Conservation (phyloP, 2,797 vertebrate genomes). For the Gallinago nigripennis region DNA sequence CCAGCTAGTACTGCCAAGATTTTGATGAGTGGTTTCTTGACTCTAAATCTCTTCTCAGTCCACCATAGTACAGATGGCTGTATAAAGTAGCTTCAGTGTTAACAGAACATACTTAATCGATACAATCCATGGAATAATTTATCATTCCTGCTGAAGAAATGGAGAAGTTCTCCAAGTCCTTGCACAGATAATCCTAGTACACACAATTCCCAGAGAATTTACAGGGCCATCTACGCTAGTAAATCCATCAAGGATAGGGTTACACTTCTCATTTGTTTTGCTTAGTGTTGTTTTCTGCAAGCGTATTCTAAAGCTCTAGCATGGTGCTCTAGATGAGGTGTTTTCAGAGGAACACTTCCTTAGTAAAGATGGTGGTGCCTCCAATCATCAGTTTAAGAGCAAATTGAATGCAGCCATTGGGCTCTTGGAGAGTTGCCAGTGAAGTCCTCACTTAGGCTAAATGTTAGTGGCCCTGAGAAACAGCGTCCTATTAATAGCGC, state of each 20-base stretch:
- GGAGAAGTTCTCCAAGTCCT: not conserved
- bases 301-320: not conserved
- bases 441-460: constrained; percentile 2
- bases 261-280: not conserved
- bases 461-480: constrained; percentile 39
- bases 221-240: not conserved
- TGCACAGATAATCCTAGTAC: not conserved
- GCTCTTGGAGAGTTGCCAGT: constrained; percentile 41
- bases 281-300: not conserved
- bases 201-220: not conserved
- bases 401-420: constrained; percentile 44
- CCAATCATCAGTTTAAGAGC: constrained; percentile 29
- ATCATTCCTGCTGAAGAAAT: not conserved
- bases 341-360: constrained; percentile 27
- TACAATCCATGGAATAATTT: not conserved
- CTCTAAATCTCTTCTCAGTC: not conserved
- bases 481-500: not conserved
- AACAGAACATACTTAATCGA: not conserved
- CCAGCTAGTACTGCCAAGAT: not conserved
- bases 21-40: not conserved
- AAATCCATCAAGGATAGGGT: not conserved
- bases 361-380: constrained; percentile 32
- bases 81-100: not conserved
- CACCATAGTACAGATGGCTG: not conserved
- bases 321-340: not conserved